Evolutionary conservation across 2,113 vertebrate genomes (phyloP), one percentile per base, ranked within the genome.

Genomic region (Psammodynastes pulverulentus): DNA sequence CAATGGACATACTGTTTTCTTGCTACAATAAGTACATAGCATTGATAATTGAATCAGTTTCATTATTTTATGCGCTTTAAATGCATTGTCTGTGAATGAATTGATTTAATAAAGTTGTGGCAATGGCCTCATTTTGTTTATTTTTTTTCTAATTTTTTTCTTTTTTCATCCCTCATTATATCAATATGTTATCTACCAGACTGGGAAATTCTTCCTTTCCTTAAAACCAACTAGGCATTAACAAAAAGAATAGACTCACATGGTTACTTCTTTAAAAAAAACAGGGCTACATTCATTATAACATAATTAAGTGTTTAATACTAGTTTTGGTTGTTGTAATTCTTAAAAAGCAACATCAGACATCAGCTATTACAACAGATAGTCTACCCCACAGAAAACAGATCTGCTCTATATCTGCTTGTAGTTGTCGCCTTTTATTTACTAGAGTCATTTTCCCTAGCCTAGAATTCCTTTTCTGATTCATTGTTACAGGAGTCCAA

Each of bases 241-340:
- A 39, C 4, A 43, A 62, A 24, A 4, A 39, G 13, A 52, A n/a
- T 62, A 2, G 21, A 43, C 7, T 79, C 15, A 39, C 34, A 21
- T 43, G 17, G 17, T 92, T 90, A 45, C 3, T 58, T 92, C 94
- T n/a, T 79, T 19, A 19, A 79, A 72, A 62, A 51, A 86, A 62
- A 62, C 0, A 0, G 86, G 92, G 79, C 13, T 90, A 43, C 23
- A 19, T 53, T 39, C 39, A 90, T 45, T 10, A 19, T 9, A 90
- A 12, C 8, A 24, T 52, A 86, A 86, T 29, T 86, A 56, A 7
- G 2, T 89, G 62, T 19, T 39, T 56, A 56, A 54, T 15, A 56
- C 19, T 10, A 53, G 21, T 88, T 58, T 39, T 51, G 29, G 24
- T 49, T 48, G 29, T 49, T 84, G 17, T 67, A 5, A 19, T 13